Base-by-base conservation (phyloP, 2,113 vertebrate genomes). In the Malurus cyaneus region DNA sequence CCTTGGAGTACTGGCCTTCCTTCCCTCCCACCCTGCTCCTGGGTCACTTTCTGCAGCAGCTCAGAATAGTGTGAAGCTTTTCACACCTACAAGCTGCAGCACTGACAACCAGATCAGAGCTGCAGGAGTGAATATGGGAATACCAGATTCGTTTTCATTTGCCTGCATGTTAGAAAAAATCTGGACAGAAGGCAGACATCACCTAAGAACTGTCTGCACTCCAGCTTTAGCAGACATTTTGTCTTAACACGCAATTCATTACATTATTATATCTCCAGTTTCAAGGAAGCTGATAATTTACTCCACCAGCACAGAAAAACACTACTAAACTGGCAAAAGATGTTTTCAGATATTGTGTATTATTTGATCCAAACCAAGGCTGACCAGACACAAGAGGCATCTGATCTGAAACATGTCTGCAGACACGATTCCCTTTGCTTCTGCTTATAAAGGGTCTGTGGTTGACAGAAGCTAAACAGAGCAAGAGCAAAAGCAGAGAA, bases 141-240 rank as follows among this genome's bases (percentile, higher is more conserved):
- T 1, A 1, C 3, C 15, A 23, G 14, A 57, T 9, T 28, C 0
- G 0, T n/a, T 44, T 39, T 80, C 12, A 24, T 70, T n/a, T 52
- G 28, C 14, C 14, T 32, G 14, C 24, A n/a, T 0, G 1, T 41
- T 44, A 74, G 26, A 9, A 88, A 95, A 83, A 34, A 17, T 36
- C 26, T 59, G 19, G 18, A 65, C 86, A 85, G 14, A 79, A 59
- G 20, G 53, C 29, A 82, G 31, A 41, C 11, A 57, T 16, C 28
- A 32, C 11, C 7, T 11, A 18, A 60, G 14, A n/a, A 65, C 64
- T 54, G 78, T 21, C 21, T 61, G 32, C 19, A 53, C 24, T 72
- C 36, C 1, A 0, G 21, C n/a, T 11, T 64, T 50, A 47, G 9
- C 12, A 23, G 15, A 17, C 0, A 4, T 64, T 62, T 84, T 70